phyloP scores from a whole-genome alignment of 1,140 invertebrate genomes.

The Leptinotarsa texana region DNA sequence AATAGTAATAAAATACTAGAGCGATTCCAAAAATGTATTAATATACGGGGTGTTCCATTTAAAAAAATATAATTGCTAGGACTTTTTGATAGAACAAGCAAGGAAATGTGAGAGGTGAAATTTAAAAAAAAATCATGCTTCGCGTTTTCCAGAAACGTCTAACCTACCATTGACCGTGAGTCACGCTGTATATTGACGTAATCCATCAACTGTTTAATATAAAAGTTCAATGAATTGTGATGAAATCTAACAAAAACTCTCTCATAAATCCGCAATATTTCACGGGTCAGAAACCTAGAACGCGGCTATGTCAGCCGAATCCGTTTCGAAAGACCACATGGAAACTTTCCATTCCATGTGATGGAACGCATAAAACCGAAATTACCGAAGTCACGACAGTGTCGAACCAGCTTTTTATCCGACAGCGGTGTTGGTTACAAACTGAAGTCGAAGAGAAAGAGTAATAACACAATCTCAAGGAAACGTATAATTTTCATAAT shows the following conservation, averaged over 20 bases:
- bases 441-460: not conserved
- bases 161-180: too few relatives aligned
- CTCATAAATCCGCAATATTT: slow-evolving; percentile 3
- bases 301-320: not conserved
- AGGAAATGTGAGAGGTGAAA: too few relatives aligned
- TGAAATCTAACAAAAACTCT: not conserved
- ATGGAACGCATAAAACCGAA: not conserved
- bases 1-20: too few relatives aligned
- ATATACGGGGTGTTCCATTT: too few relatives aligned
- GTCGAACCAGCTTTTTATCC: not conserved
- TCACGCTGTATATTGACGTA: not conserved
- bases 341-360: slow-evolving; percentile 2
- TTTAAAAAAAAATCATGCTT: too few relatives aligned
- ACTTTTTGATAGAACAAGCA: too few relatives aligned
- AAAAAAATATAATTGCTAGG: too few relatives aligned
- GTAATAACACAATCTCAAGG: not conserved
- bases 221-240: slow-evolving; percentile 2
- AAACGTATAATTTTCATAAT: slow-evolving; percentile 4
- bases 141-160: too few relatives aligned
- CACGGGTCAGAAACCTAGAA: not conserved
- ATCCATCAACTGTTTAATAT: not conserved
- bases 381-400: not conserved
- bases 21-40: too few relatives aligned
- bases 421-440: not conserved
- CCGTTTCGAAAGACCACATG: slow-evolving; percentile 1